Conservation (phyloP, 2,797 vertebrate genomes). For the Cyclura pinguis region DNA sequence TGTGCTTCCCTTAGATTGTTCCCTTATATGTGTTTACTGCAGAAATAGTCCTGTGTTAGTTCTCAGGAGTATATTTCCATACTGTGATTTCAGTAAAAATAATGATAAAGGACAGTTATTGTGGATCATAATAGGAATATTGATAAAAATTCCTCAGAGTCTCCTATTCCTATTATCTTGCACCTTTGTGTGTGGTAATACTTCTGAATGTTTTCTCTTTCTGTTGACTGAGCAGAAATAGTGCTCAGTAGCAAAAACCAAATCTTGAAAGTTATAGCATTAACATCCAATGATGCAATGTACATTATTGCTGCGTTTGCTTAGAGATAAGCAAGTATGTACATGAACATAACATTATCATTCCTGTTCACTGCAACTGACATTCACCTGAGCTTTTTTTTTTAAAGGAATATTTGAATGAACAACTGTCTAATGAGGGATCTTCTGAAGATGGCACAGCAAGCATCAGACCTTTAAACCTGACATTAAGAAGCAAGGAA, state of each 20-base stretch:
- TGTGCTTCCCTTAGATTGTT: background rate
- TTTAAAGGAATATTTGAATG: conserved; percentile 87
- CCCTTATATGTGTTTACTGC: background rate
- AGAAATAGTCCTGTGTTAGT: background rate
- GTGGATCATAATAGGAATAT: background rate
- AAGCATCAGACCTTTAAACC: conserved; percentile 71
- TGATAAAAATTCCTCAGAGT: background rate
- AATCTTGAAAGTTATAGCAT: background rate
- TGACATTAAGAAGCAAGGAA: conserved; percentile 68
- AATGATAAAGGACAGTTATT: background rate
- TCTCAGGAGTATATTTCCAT: background rate
- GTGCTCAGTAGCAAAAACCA: background rate
- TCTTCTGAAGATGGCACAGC: conserved; percentile 63
- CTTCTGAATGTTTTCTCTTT: background rate
- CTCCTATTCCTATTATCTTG: background rate
- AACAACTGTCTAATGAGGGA: conserved; percentile 78
- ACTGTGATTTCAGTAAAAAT: background rate
- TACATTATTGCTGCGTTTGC: background rate
- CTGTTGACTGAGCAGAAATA: background rate
- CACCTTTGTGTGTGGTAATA: background rate
- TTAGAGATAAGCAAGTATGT: background rate
- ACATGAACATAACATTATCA: conserved; percentile 48
- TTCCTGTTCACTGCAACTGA: conserved; percentile 40
- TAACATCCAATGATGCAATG: background rate
- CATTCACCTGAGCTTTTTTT: conserved; percentile 39